Evolutionary conservation across 2,888 invertebrate species (phyloP), one percentile per base, ranked within the genome.

Genomic region (Trichogramma evanescens): DNA sequence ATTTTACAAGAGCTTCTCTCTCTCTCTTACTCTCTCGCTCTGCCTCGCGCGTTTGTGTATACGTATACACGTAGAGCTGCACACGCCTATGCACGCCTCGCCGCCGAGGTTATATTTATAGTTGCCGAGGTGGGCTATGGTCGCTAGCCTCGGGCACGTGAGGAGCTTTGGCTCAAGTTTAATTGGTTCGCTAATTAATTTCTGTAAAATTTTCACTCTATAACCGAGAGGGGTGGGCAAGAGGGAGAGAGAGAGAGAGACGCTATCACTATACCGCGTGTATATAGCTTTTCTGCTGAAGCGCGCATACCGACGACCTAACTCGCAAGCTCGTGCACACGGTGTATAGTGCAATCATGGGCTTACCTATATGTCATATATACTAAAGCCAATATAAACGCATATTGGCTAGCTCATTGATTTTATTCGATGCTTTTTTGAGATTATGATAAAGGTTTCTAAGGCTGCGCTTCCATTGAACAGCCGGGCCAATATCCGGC

Each of bases 161-260:
- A 9, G 52, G 42, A 41, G 41, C n/a, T 26, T 26, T 41, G 52
- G 70, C 69, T 69, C 66, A 73, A 74, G 74, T 74, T 74, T 68
- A 73, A 74, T 73, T 74, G 72, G 67, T 66, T 73, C 66, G 69
- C 70, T 73, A 74, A 74, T 74, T 74, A 74, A 73, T 72, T 73
- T 74, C 66, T 65, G 68, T 67, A 58, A 65, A 66, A 69, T 66
- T 69, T 67, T 66, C 58, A 64, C 63, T 54, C 62, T 59, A 62
- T 66, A 67, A 55, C 58, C 45, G 58, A 66, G 63, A 40, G 6
- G 43, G 6, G 43, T 9, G 56, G 44, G 44, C n/a, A n/a, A n/a
- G n/a, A n/a, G 40, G 8, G 56, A 41, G 53, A 13, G 26, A 26
- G 26, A 2, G 26, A 26, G 26, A 26, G 26, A 26, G 26, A 26